Conservation (phyloP, 2,113 vertebrate species). For the Saguinus midas region DNA sequence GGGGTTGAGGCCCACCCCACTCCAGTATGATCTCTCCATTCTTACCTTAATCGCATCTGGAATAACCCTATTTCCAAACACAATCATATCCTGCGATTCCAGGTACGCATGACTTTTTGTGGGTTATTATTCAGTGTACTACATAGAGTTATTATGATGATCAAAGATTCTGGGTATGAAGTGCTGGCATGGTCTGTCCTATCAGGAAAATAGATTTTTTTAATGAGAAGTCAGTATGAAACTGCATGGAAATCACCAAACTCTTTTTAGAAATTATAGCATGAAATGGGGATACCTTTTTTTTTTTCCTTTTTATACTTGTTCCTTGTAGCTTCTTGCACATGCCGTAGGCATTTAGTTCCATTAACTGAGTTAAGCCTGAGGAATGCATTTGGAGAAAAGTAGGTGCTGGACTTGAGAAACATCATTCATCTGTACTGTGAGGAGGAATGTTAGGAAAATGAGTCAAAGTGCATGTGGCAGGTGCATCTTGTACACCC, state of each 20-base stretch:
- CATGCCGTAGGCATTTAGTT: not conserved
- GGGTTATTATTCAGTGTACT: not conserved
- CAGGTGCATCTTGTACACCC: not conserved
- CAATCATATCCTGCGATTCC: not conserved
- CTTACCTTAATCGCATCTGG: not conserved
- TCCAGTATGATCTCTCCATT: not conserved
- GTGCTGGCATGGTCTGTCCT: not conserved
- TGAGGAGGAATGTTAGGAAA: not conserved
- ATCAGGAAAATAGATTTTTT: not conserved
- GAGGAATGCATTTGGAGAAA: not conserved
- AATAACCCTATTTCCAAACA: not conserved
- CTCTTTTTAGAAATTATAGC: not conserved
- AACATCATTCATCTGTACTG: not conserved
- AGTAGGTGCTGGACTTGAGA: not conserved
- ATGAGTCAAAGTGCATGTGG: not conserved
- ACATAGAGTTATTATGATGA: rapidly evolving
- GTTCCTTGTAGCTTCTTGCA: not conserved
- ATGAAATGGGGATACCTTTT: not conserved
- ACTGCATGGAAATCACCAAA: too few relatives aligned
- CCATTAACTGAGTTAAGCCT: not conserved
- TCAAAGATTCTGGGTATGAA: not conserved
- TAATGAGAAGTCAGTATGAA: not conserved
- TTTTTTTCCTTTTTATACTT: not conserved
- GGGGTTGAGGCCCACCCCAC: not conserved
- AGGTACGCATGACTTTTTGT: not conserved